Evolutionary conservation across 92 coral and sea anemone species (phyloP), one percentile per base, ranked within the genome.

Genomic region (Plumapathes pennacea): DNA sequence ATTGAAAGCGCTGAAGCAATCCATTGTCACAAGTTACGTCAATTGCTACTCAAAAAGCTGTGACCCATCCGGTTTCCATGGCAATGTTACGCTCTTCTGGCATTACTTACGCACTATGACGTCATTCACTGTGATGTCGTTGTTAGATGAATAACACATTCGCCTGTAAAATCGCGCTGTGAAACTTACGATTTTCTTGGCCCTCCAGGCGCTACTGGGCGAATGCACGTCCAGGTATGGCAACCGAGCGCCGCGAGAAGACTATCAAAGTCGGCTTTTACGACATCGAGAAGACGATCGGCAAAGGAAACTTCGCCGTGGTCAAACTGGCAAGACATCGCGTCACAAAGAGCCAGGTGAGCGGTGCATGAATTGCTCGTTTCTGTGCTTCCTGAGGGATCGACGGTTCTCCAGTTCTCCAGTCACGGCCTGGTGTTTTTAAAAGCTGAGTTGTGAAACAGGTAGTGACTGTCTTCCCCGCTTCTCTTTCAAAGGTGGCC

Each of bases 281-380:
- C 72, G 95, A 94, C 72, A 87, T 94, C 37, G 99, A 94, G 78
- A 94, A 89, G 76, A 94, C 99, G 10, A 81, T 94, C 18, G 99
- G 99, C 38, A 94, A 89, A 86, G 99, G 99, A 26, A 94, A 94
- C 69, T 94, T 94, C 77, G 96, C 99, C 2, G 99, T 94, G 51
- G 99, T 94, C 54, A 94, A 94, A 69, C 81, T 94, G 18, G 99
- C 99, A 26, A 86, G 78, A 22, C 99, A 94, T 28, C 87, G 99
- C 59, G 89, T 89, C 46, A 94, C 99, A 34, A 94, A 94, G 62
- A 82, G 89, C 74, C 96, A 94, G 99, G 96, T 88, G 60, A 60
- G 69, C 47, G 52, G 70, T n/a, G n/a, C n/a, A n/a, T n/a, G n/a
- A n/a, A n/a, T n/a, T n/a, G n/a, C n/a, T n/a, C n/a, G n/a, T n/a